These are phyloP conservation scores for Solenopsis fugax DNA, from an alignment of 1,140 invertebrate genomes.

Conservation along the genomic window DNA sequence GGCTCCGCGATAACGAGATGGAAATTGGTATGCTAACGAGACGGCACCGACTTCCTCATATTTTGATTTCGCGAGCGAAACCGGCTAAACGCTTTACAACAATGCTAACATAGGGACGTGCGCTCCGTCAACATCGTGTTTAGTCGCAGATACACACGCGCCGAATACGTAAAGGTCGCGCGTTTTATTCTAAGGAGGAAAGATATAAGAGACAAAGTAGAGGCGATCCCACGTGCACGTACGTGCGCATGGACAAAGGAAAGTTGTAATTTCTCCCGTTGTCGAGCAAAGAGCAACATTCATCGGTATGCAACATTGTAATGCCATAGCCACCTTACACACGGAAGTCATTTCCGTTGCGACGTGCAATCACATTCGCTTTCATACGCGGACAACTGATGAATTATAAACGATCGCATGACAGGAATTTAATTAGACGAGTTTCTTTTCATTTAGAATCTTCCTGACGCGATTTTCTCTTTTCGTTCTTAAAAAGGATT, in stretches of 20 bases:
- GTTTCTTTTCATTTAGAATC: background rate
- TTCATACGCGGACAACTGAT: background rate
- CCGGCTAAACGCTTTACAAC: background rate
- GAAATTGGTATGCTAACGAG: constrained; percentile 42
- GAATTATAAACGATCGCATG: background rate
- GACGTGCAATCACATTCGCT: constrained; percentile 4
- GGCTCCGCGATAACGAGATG: constrained; percentile 14
- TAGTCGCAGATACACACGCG: background rate
- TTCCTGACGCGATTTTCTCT: background rate
- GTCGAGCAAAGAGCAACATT: constrained; percentile 14
- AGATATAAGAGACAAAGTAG: background rate
- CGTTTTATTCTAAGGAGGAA: background rate
- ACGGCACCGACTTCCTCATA: constrained; percentile 4
- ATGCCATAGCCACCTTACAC: background rate
- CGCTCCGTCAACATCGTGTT: background rate
- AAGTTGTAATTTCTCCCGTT: constrained; percentile 9
- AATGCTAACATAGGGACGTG: too few relatives aligned
- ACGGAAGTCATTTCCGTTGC: constrained; percentile 44
- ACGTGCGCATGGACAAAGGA: background rate
- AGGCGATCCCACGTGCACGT: background rate
- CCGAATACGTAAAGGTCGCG: background rate
- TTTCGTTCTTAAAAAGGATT: background rate
- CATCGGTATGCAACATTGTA: constrained; percentile 23
- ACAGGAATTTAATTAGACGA: background rate
- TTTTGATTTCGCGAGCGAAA: background rate